Evolutionary conservation across 2,888 invertebrate species (phyloP).

Genomic region (Calameuta idolon): DNA sequence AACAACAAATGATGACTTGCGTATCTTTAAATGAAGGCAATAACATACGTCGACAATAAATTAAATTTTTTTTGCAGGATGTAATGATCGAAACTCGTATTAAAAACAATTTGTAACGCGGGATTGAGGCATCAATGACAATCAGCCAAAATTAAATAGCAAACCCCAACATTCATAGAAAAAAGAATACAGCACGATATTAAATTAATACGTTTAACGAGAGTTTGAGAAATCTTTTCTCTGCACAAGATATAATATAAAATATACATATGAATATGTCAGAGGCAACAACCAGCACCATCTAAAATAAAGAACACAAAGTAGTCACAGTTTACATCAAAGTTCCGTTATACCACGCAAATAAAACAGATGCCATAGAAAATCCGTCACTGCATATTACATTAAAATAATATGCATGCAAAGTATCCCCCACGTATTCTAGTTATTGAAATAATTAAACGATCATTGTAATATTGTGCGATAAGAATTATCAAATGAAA

Average conservation of each 20-base stretch:
- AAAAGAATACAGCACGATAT: conserved; percentile 11
- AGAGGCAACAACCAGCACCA: conserved; percentile 56
- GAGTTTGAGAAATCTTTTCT: conserved; percentile 4
- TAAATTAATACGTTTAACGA: conserved; percentile 16
- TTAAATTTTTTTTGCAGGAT: background rate
- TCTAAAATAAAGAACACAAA: conserved; percentile 43
- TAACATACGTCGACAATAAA: background rate
- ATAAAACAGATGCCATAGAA: conserved; percentile 5
- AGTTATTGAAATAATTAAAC: background rate
- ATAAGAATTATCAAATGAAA: background rate
- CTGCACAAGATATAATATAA: conserved; percentile 1
- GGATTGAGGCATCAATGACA: conserved; percentile 51
- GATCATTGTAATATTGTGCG: background rate
- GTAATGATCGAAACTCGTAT: conserved; percentile 9
- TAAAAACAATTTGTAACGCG: conserved; percentile 33
- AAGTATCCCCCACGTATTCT: background rate
- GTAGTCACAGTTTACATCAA: conserved; percentile 25
- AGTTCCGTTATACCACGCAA: conserved; percentile 10
- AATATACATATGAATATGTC: conserved; percentile 9
- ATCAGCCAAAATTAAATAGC: conserved; percentile 53
- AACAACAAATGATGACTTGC: background rate
- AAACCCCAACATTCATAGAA: conserved; percentile 33
- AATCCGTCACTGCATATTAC: conserved; percentile 7
- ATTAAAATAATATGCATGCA: conserved; percentile 15
- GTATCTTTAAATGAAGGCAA: background rate